Evolutionary conservation across 1,140 invertebrate genomes (phyloP), one percentile per base, ranked within the genome.

Genomic region (Probaryconus sp.): DNA sequence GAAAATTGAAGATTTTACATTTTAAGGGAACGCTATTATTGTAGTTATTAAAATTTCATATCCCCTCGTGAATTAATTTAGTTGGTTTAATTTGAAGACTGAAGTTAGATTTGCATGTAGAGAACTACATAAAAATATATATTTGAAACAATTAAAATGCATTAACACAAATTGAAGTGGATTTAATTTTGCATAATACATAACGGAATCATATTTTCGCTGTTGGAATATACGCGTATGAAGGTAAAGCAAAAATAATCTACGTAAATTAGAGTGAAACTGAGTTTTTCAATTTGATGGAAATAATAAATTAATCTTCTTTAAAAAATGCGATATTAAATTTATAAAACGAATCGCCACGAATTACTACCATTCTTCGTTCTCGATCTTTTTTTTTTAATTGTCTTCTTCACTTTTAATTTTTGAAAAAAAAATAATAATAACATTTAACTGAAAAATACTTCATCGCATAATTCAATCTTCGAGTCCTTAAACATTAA

Each of bases 81-180:
- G 21, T 24, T 24, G 7, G 7, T 24, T 24, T 3, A 24, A 24
- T 24, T 24, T 24, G 3, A n/a, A n/a, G n/a, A 31, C 5, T 31
- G 3, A 5, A 31, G 3, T 31, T 31, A 10, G 30, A 31, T 31
- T 31, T 10, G n/a, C 30, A 31, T 10, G n/a, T 9, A 31, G 21
- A 24, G 21, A 24, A 9, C n/a, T 31, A 5, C 2, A 5, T 7
- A 5, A 31, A 5, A 31, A 31, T n/a, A 10, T 31, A 7, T 13
- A 24, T 21, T 24, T 6, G 10, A 43, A n/a, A 43, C 11, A 43
- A 24, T 43, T 43, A 43, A 43, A 43, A 9, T 24, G 17, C 9
- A 43, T 43, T 43, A 10, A 17, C 20, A 43, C 24, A 43, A 24
- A 40, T 2, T 14, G 16, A 3, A 20, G 37, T 40, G 3, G 17